A percentile compares a stretch with the other conserved stretches of the same genome.
Conservation (phyloP, 2,888 invertebrate genomes). For the Ichneumoninae sp. region DNA sequence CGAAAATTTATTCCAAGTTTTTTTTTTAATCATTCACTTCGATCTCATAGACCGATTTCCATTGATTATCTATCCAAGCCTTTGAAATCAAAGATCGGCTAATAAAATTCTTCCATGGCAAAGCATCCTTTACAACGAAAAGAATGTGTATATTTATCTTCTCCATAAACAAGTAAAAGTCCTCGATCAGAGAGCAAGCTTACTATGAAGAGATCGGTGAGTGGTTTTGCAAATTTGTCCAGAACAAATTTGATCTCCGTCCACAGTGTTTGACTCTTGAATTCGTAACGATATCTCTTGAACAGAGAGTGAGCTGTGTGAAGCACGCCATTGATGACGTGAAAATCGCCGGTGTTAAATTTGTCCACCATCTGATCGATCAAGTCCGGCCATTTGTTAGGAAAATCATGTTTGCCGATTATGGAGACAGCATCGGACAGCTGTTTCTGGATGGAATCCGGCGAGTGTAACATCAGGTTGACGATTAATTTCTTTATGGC, state of each 20-base stretch:
- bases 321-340: constrained; percentile 96
- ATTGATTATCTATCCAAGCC: background rate
- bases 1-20: background rate
- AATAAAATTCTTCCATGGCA: background rate
- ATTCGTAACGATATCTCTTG: constrained; percentile 97
- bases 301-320: constrained; percentile 98
- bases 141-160: background rate
- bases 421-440: constrained; percentile 97
- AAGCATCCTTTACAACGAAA: background rate
- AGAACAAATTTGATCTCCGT: constrained; percentile 98
- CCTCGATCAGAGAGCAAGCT: constrained; percentile 72
- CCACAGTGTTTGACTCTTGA: constrained; percentile 98
- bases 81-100: background rate
- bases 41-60: background rate
- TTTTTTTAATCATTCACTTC: background rate
- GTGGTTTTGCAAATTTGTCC: constrained; percentile 96
- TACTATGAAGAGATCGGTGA: constrained; percentile 96
- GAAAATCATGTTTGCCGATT: constrained; percentile 98
- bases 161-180: constrained; percentile 5
- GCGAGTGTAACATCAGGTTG: constrained; percentile 96
- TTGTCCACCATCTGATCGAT: constrained; percentile 97
- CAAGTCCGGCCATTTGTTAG: constrained; percentile 97
- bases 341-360: constrained; percentile 95
- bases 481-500: constrained; percentile 95
- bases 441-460: constrained; percentile 96